phyloP scores from a whole-genome alignment of 1,140 invertebrate genomes.

The Helicoverpa zea region DNA sequence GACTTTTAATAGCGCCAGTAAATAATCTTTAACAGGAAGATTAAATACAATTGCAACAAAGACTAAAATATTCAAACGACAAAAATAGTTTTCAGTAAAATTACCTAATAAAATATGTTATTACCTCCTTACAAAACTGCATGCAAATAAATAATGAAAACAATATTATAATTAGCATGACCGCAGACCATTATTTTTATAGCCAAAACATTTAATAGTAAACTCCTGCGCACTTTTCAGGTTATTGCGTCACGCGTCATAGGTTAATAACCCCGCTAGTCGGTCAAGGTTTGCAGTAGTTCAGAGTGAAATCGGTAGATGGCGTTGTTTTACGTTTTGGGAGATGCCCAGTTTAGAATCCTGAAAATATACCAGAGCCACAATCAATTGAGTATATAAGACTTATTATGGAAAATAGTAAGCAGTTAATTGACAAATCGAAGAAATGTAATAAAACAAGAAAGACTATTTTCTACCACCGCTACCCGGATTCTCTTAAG shows the following conservation, averaged over 20 bases:
- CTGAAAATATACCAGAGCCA: not conserved
- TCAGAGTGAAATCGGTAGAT: constrained; percentile 52
- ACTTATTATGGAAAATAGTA: too few species aligned
- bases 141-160: not conserved
- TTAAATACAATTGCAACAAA: too few species aligned
- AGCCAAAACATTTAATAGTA: constrained; percentile 40
- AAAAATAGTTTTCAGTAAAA: not conserved
- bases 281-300: constrained; percentile 64
- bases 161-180: not conserved
- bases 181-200: constrained; percentile 33
- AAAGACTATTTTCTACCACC: not conserved
- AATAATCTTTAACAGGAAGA: too few species aligned
- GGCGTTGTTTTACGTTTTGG: constrained; percentile 48
- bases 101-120: not conserved
- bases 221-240: constrained; percentile 44
- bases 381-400: too few species aligned
- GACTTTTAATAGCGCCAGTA: too few species aligned
- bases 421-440: too few species aligned
- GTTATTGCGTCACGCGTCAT: constrained; percentile 19
- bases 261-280: constrained; percentile 58
- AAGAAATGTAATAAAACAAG: too few species aligned
- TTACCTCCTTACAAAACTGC: not conserved
- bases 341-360: not conserved
- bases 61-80: too few species aligned
- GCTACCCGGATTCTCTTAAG: too few species aligned